Evolutionary conservation across 2,113 vertebrate species (phyloP).

Genomic region (Corvus hawaiiensis): DNA sequence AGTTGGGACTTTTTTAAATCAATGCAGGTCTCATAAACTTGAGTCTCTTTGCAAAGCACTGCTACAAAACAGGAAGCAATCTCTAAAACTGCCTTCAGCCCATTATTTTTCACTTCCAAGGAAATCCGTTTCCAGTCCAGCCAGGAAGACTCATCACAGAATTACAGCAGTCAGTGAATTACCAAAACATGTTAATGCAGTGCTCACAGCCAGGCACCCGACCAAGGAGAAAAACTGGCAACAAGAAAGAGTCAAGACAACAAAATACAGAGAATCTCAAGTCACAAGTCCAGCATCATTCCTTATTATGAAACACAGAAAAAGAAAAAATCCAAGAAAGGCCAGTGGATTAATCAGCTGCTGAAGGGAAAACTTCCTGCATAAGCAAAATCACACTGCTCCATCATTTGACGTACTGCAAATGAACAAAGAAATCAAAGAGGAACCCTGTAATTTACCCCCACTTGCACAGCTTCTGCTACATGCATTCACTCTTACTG

Average conservation of each 20-base stretch:
- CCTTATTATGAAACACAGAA: background rate
- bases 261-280: background rate
- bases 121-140: background rate
- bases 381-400: background rate
- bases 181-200: background rate
- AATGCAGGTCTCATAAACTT: background rate
- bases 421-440: background rate
- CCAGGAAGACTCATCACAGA: background rate
- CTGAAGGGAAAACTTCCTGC: background rate
- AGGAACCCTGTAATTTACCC: background rate
- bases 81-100: background rate
- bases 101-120: background rate
- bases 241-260: background rate
- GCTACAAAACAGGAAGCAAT: background rate
- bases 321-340: background rate
- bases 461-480: background rate
- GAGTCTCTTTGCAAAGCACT: background rate
- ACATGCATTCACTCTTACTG: background rate
- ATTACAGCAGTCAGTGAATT: background rate
- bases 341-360: background rate
- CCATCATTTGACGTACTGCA: background rate
- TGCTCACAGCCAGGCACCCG: background rate
- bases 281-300: background rate
- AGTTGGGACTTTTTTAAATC: background rate
- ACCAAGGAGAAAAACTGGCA: background rate